Evolutionary conservation across 2,113 vertebrate genomes (phyloP).

Genomic region (Spilogale gracilis): DNA sequence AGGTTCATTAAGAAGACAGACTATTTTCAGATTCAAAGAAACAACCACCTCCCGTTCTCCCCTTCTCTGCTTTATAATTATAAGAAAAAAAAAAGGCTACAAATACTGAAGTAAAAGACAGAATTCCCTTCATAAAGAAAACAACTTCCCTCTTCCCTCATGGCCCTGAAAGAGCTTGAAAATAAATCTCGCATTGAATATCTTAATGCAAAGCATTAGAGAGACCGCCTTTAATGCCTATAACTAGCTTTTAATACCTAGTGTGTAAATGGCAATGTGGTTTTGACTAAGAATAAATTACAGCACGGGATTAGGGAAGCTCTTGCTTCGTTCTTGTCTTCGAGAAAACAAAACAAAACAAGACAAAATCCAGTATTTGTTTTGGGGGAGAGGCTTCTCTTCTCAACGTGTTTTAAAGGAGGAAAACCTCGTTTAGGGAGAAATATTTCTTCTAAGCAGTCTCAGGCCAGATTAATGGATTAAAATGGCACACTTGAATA

Average conservation of each 20-base stretch:
- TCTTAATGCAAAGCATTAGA: conserved; percentile 49
- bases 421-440: not conserved
- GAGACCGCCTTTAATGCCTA: conserved; percentile 72
- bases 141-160: conserved; percentile 64
- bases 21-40: conserved; percentile 83
- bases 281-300: conserved; percentile 76
- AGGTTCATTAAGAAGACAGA: conserved; percentile 89
- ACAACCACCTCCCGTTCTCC: conserved; percentile 72
- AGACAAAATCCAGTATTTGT: conserved; percentile 28
- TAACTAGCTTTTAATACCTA: conserved; percentile 72
- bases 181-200: conserved; percentile 72
- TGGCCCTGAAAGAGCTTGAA: conserved; percentile 45
- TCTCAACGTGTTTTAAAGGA: conserved; percentile 45
- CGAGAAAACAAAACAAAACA: not conserved
- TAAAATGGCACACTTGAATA: conserved; percentile 62
- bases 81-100: not conserved
- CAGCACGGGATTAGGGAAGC: not conserved
- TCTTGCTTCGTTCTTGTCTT: conserved; percentile 49
- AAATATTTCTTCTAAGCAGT: conserved; percentile 44
- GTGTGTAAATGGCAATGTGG: not conserved
- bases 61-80: conserved; percentile 71
- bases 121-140: conserved; percentile 70
- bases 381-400: conserved; percentile 29
- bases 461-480: conserved; percentile 62
- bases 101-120: conserved; percentile 80